A percentile compares a stretch with the other conserved stretches of the same genome.
Evolutionary conservation across 2,113 vertebrate species (phyloP).

Genomic region (Macroglossus sobrinus): DNA sequence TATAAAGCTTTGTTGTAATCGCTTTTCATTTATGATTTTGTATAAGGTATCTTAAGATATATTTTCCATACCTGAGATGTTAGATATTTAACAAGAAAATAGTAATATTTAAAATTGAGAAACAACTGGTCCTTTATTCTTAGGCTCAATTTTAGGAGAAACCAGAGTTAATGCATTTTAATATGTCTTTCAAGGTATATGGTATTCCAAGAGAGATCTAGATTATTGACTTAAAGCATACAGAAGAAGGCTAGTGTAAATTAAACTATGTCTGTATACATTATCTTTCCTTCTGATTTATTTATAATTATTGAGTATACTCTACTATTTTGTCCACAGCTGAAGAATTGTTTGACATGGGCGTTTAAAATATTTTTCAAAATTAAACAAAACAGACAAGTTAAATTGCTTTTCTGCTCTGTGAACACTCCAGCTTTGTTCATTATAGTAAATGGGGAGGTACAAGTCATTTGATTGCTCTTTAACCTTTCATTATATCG

Average conservation of each 20-base stretch:
- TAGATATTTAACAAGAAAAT: constrained; percentile 9
- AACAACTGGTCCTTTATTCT: neutral
- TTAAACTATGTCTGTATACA: neutral
- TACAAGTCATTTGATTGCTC: constrained; percentile 57
- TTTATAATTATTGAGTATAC: constrained; percentile 9
- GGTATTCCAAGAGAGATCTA: neutral
- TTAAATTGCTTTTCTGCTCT: constrained; percentile 35
- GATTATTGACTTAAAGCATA: neutral
- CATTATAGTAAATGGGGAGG: constrained; percentile 19
- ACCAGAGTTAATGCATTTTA: neutral
- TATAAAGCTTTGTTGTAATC: neutral
- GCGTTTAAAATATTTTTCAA: constrained; percentile 36
- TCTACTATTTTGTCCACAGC: neutral
- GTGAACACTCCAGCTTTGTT: constrained; percentile 41
- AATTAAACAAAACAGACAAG: constrained; percentile 35
- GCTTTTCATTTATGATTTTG: neutral
- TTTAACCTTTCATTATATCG: constrained; percentile 68
- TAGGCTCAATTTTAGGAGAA: neutral
- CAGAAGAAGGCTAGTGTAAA: neutral
- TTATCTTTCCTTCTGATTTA: neutral
- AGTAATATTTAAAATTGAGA: neutral
- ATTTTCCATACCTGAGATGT: neutral
- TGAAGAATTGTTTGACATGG: neutral
- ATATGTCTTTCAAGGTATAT: neutral
- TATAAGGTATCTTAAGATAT: neutral